Percentiles rank a stretch among this genome's conserved stretches.
Evolutionary conservation across 2,113 vertebrate species (phyloP).

Genomic region (Pachyramphus minor): DNA sequence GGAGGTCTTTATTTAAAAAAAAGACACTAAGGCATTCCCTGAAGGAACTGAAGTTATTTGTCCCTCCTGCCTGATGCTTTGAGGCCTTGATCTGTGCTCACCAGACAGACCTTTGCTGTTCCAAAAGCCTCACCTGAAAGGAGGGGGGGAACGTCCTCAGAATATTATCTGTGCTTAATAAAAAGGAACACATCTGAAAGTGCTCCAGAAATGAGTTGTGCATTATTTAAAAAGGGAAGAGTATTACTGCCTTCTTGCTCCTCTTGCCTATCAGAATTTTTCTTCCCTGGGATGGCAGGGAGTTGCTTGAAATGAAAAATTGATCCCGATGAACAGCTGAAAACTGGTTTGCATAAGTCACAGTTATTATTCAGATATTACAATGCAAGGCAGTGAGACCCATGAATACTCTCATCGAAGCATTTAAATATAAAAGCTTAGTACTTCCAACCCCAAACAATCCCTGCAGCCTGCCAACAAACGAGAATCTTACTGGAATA

Average conservation of each 20-base stretch:
- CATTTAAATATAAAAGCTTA: constrained; percentile 26
- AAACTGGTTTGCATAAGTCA: constrained; percentile 67
- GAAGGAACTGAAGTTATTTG: not conserved
- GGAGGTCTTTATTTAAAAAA: not conserved
- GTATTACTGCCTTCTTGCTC: not conserved
- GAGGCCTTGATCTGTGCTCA: accelerated
- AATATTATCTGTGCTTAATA: not conserved
- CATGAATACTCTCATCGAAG: not conserved
- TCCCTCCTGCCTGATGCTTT: not conserved
- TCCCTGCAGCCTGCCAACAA: constrained; percentile 53
- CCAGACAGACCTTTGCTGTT: not conserved
- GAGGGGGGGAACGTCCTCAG: not conserved
- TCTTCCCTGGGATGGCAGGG: not conserved
- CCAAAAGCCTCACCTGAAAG: not conserved
- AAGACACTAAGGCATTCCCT: not conserved
- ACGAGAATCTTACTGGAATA: constrained; percentile 67
- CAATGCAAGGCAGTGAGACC: constrained; percentile 38
- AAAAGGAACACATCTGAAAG: constrained; percentile 37
- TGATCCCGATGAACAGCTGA: constrained; percentile 48
- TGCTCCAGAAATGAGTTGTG: constrained; percentile 51
- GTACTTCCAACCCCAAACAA: constrained; percentile 11
- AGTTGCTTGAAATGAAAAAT: constrained; percentile 67
- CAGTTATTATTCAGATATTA: constrained; percentile 67
- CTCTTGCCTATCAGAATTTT: constrained; percentile 1
- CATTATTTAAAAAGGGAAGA: constrained; percentile 44